Conservation (phyloP, 1,140 invertebrate species). For the Orchesella cincta region DNA sequence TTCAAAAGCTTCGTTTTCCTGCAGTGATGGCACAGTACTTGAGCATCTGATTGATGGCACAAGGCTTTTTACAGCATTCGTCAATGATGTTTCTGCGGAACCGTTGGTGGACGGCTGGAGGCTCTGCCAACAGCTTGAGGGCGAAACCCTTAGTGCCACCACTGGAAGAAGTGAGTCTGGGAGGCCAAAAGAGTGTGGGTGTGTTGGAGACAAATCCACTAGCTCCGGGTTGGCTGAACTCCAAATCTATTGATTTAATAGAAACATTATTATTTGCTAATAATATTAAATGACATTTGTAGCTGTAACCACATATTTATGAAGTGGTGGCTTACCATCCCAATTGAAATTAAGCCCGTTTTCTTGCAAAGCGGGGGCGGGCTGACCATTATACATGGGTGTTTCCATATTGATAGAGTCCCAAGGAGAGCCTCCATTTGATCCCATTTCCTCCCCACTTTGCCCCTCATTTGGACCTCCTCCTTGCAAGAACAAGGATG, state of each 20-base stretch:
- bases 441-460: neutral
- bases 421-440: neutral
- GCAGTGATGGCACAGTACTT: constrained; percentile 38
- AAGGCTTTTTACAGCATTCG: constrained; percentile 46
- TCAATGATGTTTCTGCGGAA: constrained; percentile 45
- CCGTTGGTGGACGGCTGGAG: constrained; percentile 20
- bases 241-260: neutral
- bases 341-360: neutral
- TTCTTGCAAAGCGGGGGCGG: neutral
- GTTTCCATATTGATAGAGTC: neutral
- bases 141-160: neutral
- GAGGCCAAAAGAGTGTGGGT: neutral
- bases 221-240: neutral
- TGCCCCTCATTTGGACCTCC: neutral
- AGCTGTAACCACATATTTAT: too few species aligned
- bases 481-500: neutral
- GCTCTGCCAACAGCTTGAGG: neutral
- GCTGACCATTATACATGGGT: neutral
- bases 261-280: too few species aligned
- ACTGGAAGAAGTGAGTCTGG: neutral
- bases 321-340: too few species aligned
- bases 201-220: neutral
- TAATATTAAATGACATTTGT: too few species aligned
- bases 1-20: neutral
- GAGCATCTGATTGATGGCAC: constrained; percentile 35